Conservation (phyloP, 2,113 vertebrate species). For the Trochalopteron elliotii region DNA sequence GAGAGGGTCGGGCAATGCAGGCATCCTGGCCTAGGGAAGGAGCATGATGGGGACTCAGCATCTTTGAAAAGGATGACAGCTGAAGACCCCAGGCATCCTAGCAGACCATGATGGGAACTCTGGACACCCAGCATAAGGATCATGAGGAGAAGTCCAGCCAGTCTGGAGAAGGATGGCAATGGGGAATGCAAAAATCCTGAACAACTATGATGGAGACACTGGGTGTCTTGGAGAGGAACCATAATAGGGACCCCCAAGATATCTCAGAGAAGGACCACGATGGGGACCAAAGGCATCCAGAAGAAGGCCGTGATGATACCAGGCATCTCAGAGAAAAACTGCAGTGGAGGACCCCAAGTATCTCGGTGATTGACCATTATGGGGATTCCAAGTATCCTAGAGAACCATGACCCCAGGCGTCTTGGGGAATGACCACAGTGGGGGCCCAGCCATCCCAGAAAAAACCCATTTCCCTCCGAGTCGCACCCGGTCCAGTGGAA, state of each 20-base stretch:
- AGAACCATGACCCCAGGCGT: neutral
- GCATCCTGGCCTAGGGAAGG: neutral
- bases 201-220: neutral
- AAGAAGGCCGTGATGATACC: neutral
- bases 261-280: neutral
- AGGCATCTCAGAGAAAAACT: neutral
- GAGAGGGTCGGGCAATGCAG: neutral
- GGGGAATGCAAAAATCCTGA: neutral
- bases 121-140: neutral
- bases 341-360: too few relatives aligned
- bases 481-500: neutral
- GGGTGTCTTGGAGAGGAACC: neutral
- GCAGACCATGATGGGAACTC: neutral
- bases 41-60: neutral
- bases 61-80: neutral
- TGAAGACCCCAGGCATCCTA: neutral
- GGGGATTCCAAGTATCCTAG: too few relatives aligned
- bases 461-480: fast-evolving
- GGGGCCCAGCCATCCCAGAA: neutral
- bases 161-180: neutral
- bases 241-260: neutral
- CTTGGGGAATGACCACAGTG: neutral
- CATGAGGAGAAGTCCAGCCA: neutral
- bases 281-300: neutral
- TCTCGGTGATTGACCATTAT: neutral